Evolutionary conservation across 2,113 vertebrate genomes (phyloP).

Genomic region (Myodes glareolus): DNA sequence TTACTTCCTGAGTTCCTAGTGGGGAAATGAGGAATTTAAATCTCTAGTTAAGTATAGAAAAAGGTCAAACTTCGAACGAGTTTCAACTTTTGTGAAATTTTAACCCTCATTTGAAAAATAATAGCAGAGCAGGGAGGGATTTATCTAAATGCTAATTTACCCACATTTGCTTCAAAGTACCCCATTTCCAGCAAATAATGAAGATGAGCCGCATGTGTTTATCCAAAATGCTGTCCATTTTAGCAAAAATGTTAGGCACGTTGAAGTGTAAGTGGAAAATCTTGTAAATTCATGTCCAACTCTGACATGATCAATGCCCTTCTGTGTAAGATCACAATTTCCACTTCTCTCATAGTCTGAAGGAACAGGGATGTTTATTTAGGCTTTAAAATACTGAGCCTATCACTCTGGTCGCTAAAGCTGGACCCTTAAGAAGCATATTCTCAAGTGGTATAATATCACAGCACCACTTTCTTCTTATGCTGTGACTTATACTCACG

Average conservation of each 20-base stretch:
- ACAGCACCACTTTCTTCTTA: not conserved
- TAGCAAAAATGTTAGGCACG: not conserved
- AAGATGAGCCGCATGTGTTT: not conserved
- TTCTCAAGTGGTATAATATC: not conserved
- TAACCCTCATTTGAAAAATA: not conserved
- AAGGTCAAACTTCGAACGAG: slow-evolving; percentile 7
- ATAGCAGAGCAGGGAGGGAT: not conserved
- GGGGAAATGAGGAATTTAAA: slow-evolving; percentile 7
- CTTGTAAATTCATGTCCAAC: not conserved
- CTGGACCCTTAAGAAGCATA: not conserved
- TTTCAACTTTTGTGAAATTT: slow-evolving; percentile 46
- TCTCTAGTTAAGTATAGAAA: slow-evolving; percentile 17
- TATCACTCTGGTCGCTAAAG: not conserved
- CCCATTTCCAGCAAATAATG: not conserved
- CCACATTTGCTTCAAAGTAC: not conserved
- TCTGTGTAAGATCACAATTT: not conserved
- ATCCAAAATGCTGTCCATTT: not conserved
- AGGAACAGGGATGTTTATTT: not conserved
- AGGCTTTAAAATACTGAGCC: not conserved
- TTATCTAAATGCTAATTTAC: not conserved
- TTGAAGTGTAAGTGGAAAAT: not conserved
- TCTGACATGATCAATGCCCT: not conserved
- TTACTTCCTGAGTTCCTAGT: not conserved
- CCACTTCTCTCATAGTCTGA: not conserved
- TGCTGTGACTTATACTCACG: not conserved